phyloP scores from a whole-genome alignment of 2,113 vertebrate genomes.

The Ictidomys tridecemlineatus region DNA sequence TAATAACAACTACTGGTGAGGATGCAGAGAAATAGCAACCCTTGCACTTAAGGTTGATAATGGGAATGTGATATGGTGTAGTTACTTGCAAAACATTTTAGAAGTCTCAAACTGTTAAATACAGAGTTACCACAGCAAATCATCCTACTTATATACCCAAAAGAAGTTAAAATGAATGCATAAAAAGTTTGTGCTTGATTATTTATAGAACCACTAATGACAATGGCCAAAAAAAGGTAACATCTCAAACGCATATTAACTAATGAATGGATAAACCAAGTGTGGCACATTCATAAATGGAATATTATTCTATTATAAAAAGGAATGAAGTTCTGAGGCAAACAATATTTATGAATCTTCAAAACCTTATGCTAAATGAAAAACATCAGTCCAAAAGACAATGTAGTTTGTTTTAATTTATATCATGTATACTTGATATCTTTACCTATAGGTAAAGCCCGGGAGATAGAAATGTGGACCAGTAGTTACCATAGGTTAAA shows the following conservation, averaged over 20 bases:
- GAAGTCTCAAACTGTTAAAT: background rate
- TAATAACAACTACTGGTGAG: background rate
- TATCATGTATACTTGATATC: too few species aligned
- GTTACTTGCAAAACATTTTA: background rate
- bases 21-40: background rate
- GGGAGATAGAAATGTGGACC: background rate
- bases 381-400: background rate
- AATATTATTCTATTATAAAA: background rate
- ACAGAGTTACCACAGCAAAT: background rate
- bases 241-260: background rate
- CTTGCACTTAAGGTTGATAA: background rate
- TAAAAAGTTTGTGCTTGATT: background rate
- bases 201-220: background rate
- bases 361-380: background rate
- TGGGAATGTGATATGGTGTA: background rate
- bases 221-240: background rate
- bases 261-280: background rate
- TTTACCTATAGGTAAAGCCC: background rate
- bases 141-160: background rate
- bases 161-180: background rate
- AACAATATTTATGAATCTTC: background rate
- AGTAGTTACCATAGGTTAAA: too few species aligned
- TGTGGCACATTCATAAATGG: background rate
- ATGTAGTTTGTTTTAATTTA: background rate
- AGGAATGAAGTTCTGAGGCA: background rate